Evolutionary conservation across 2,113 vertebrate genomes (phyloP).

Genomic region (Prinia subflava): DNA sequence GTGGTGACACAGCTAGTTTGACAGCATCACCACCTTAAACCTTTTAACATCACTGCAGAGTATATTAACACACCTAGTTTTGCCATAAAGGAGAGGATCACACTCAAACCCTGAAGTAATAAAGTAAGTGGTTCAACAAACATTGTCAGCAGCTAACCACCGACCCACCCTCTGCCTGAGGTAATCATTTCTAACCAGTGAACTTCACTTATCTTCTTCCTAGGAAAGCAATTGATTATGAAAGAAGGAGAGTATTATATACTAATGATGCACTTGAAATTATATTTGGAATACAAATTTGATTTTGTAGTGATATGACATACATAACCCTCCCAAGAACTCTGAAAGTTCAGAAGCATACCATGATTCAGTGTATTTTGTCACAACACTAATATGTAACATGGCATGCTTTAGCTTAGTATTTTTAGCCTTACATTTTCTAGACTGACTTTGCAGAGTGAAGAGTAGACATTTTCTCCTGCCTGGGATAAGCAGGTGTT

Average conservation of each 20-base stretch:
- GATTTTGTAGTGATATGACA: neutral
- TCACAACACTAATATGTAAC: neutral
- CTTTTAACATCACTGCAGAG: slow-evolving; percentile 6
- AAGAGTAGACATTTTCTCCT: neutral
- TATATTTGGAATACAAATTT: neutral
- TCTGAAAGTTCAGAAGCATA: neutral
- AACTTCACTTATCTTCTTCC: neutral
- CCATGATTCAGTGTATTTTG: neutral
- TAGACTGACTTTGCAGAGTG: neutral
- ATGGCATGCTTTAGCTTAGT: neutral
- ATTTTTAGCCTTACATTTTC: neutral
- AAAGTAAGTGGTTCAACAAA: neutral
- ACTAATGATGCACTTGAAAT: neutral
- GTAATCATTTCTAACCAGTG: neutral
- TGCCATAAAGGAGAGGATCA: neutral
- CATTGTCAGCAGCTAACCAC: neutral
- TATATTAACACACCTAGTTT: neutral
- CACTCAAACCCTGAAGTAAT: neutral
- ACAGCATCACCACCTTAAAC: neutral
- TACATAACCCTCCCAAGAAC: neutral
- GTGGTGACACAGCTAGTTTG: slow-evolving; percentile 26
- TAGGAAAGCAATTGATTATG: neutral
- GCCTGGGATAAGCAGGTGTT: neutral
- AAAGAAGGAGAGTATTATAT: neutral
- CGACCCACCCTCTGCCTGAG: neutral